Conservation (phyloP, 2,113 vertebrate genomes). For the Odocoileus virginianus region DNA sequence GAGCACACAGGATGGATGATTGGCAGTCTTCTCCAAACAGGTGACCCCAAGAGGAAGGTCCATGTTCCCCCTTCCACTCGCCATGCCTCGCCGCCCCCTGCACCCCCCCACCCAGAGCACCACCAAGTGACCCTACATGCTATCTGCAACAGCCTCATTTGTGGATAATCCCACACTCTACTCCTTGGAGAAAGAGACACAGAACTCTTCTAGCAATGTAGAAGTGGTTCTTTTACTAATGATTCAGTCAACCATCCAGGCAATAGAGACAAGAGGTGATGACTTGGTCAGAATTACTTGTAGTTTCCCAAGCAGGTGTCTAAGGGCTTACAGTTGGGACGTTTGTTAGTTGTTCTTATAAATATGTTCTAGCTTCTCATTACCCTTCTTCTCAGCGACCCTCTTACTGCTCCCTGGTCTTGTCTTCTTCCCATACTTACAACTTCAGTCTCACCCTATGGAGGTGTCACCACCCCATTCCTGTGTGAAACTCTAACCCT, state of each 20-base stretch:
- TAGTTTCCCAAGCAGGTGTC: background rate
- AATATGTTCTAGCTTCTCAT: background rate
- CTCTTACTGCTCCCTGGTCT: background rate
- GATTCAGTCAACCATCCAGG: background rate
- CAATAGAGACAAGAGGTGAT: background rate
- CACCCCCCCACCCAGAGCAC: background rate
- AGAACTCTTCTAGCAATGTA: background rate
- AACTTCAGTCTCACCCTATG: background rate
- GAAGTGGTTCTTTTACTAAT: background rate
- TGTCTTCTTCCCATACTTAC: background rate
- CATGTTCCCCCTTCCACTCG: background rate
- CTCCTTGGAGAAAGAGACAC: background rate
- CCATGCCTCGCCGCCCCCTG: background rate
- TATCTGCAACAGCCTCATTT: background rate
- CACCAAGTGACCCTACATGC: background rate
- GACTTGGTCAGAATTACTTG: background rate
- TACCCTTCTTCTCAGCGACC: background rate
- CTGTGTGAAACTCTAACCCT: background rate
- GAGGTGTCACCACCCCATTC: too few relatives aligned
- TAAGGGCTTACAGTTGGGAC: background rate
- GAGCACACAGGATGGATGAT: too few relatives aligned
- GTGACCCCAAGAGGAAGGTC: background rate
- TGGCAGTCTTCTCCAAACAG: background rate
- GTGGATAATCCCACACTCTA: background rate
- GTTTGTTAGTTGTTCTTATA: background rate